Evolutionary conservation across 2,113 vertebrate genomes (phyloP).

Genomic region (Heloderma charlesbogerti): DNA sequence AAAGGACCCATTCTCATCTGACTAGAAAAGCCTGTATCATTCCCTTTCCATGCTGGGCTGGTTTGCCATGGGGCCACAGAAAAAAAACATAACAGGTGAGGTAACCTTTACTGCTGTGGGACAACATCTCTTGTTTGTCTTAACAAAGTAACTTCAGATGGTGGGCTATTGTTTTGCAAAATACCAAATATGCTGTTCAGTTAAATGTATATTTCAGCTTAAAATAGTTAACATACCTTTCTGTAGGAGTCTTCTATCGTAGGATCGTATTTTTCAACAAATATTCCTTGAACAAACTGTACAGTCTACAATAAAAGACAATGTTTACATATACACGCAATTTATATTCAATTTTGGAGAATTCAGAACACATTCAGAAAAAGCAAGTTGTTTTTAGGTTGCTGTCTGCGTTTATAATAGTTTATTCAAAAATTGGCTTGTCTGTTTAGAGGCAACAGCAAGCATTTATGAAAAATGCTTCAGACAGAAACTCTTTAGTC

Average conservation of each 20-base stretch:
- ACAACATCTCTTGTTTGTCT: not conserved
- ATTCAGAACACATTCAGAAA: not conserved
- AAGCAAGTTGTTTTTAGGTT: not conserved
- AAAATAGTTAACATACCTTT: slow-evolving; percentile 76
- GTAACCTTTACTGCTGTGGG: not conserved
- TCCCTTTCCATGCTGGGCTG: not conserved
- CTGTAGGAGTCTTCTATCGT: slow-evolving; percentile 90
- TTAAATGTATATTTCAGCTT: not conserved
- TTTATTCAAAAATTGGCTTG: not conserved
- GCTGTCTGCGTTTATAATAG: not conserved
- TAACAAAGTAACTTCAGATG: not conserved
- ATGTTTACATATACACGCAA: slow-evolving; percentile 21
- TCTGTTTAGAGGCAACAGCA: not conserved
- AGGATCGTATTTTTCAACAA: slow-evolving; percentile 90
- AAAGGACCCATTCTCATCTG: not conserved
- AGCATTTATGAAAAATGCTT: not conserved
- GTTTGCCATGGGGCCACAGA: not conserved
- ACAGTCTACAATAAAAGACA: slow-evolving; percentile 81
- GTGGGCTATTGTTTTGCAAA: not conserved
- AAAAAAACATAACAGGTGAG: not conserved
- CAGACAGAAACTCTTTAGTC: not conserved
- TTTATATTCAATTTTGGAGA: not conserved
- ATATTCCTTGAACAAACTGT: slow-evolving; percentile 90
- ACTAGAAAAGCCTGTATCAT: not conserved
- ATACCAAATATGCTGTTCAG: not conserved